Base-by-base conservation (phyloP, 1,140 invertebrate species). In the Centruroides sculpturatus region DNA sequence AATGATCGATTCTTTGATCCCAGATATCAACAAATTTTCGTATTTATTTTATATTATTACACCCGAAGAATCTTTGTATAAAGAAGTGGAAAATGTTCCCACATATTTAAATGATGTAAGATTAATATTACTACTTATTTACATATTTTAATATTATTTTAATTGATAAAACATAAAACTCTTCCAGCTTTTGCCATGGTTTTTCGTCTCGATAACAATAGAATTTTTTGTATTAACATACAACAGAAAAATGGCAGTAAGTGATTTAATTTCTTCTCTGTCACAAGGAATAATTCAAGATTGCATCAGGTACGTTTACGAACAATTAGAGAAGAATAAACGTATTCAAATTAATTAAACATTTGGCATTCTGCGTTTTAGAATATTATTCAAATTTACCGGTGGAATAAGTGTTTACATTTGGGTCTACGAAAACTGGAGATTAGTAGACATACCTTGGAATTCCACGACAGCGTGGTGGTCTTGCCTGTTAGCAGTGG, bases 391-490 rank as follows among this genome's bases (percentile, higher is more conserved):
- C 5, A 56, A 46, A 9, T 23, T 12, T 35, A 56, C 11, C 46
- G 41, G 4, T 46, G n/a, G 41, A 46, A 6, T 56, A 56, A 41
- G n/a, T 52, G 67, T 78, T 0, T 92, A 91, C 70, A 81, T 86
- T 23, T 83, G 80, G 74, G 79, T 89, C 56, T 84, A 89, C 71
- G 75, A 86, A 10, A 80, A 83, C 69, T 89, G 76, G 62, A 77
- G 83, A 59, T 41, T 89, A 35, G 73, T 81, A 47, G 79, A 83
- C 54, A 70, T 92, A 47, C 79, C 83, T 0, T 92, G 89, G 88
- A 77, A 91, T 69, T 83, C 80, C 2, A 67, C 81, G 0, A 73
- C 79, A 60, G 89, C 87, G 0, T 94, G 89, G 89, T 83, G 84
- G 65, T 64, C 83, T 2, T 82, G 85, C 0, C 84, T 86, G 0